phyloP scores from a whole-genome alignment of 2,797 vertebrate genomes.

The Sylvilagus floridanus region DNA sequence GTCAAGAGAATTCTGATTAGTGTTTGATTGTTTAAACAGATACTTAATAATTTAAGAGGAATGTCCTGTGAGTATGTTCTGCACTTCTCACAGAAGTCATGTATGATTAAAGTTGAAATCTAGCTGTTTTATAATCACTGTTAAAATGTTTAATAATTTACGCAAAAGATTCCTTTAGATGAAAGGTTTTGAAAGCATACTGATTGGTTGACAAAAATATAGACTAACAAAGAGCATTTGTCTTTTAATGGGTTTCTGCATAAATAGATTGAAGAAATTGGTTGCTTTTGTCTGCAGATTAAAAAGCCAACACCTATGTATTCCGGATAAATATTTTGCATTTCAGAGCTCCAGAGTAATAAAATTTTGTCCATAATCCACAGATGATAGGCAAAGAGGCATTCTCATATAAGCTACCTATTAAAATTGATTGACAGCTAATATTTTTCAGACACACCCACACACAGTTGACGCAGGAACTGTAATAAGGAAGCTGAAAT shows the following conservation, averaged over 20 bases:
- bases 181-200: background rate
- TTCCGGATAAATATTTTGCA: background rate
- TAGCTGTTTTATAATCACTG: background rate
- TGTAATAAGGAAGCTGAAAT: background rate
- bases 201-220: background rate
- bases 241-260: background rate
- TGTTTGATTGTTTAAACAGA: background rate
- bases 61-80: background rate
- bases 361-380: background rate
- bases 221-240: background rate
- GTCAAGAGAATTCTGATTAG: background rate
- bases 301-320: background rate
- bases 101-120: conserved; percentile 51
- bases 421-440: background rate
- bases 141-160: background rate
- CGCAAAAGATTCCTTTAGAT: conserved; percentile 1
- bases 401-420: background rate
- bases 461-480: background rate
- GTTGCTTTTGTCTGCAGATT: background rate
- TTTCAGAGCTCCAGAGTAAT: background rate
- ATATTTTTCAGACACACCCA: background rate
- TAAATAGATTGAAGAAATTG: background rate
- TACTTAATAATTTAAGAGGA: background rate
- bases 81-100: background rate
- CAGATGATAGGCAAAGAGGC: background rate